Percentiles rank a stretch among this genome's conserved stretches.
These are phyloP conservation scores for Poicephalus meyeri DNA, from an alignment of 2,113 vertebrate species.

Conservation along the genomic window DNA sequence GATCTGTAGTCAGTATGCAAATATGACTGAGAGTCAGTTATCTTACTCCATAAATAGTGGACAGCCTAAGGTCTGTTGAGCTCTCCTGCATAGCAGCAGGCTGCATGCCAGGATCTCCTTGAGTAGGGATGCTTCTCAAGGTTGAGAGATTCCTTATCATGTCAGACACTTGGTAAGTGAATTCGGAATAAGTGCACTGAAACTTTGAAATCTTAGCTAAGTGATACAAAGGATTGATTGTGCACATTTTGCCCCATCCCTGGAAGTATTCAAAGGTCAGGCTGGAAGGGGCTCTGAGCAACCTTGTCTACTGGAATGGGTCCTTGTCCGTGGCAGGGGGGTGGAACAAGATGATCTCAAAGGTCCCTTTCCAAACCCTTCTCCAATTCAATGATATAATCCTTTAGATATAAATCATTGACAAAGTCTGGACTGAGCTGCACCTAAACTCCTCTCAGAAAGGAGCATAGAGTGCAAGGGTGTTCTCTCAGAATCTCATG, in stretches of 20 bases:
- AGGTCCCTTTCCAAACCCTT: background rate
- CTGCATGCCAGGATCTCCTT: background rate
- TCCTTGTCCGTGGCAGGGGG: background rate
- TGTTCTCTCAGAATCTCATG: background rate
- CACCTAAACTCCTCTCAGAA: background rate
- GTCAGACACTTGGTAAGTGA: background rate
- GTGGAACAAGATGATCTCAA: background rate
- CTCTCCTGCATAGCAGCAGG: background rate
- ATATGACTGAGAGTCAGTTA: background rate
- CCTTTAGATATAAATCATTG: background rate
- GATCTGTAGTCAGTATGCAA: background rate
- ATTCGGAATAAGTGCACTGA: background rate
- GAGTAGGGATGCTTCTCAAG: background rate
- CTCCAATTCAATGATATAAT: background rate
- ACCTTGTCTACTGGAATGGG: background rate
- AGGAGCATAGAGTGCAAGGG: background rate
- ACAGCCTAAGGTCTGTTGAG: background rate
- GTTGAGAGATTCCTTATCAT: background rate
- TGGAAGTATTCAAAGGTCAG: background rate
- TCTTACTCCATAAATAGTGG: background rate
- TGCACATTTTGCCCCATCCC: background rate
- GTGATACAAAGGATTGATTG: background rate
- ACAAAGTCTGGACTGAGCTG: background rate
- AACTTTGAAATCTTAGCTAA: background rate
- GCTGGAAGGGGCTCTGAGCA: background rate